phyloP scores from a whole-genome alignment of 2,113 vertebrate genomes.

The Tragelaphus scriptus region DNA sequence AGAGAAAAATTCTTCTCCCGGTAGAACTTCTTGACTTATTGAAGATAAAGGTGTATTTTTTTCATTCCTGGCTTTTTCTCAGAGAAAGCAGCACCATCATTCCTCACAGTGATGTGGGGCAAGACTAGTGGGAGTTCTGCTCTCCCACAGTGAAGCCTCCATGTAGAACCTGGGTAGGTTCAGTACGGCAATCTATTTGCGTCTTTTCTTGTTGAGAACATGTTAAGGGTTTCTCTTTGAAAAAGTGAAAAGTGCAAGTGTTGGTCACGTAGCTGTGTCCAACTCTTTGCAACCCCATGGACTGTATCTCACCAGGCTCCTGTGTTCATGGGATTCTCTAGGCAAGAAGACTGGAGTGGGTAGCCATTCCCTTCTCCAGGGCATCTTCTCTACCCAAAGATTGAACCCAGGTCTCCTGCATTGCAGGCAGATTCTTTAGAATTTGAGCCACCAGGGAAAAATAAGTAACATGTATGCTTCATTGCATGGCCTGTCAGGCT shows the following conservation, averaged over 20 bases:
- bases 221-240: background rate
- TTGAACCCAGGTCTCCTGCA: background rate
- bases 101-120: background rate
- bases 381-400: background rate
- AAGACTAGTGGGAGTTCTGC: background rate
- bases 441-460: background rate
- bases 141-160: background rate
- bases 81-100: background rate
- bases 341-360: background rate
- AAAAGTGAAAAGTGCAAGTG: background rate
- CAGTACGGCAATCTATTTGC: background rate
- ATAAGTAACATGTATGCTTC: background rate
- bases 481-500: rapidly evolving
- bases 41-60: background rate
- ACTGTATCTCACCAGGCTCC: background rate
- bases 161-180: background rate
- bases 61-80: background rate
- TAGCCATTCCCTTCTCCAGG: background rate
- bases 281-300: background rate
- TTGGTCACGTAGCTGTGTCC: background rate
- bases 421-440: background rate
- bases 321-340: background rate
- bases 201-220: background rate
- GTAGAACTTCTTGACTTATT: background rate
- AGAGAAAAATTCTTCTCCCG: background rate